Evolutionary conservation across 2,797 vertebrate species (phyloP), one percentile per base, ranked within the genome.

Genomic region (Spondyliosoma cantharus): DNA sequence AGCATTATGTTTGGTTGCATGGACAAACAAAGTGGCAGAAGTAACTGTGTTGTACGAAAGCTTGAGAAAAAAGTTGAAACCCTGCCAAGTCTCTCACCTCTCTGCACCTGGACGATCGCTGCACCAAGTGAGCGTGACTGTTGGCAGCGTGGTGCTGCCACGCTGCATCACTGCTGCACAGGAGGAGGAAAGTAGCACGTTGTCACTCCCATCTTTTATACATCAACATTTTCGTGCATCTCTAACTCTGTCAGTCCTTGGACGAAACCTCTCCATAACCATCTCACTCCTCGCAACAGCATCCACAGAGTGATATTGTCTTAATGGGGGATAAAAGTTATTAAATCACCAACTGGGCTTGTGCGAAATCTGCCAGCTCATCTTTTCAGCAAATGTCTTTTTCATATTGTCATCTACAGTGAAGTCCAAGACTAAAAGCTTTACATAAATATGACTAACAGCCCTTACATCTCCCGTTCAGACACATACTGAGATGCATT

Each of bases 291-390:
- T 2, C 54, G 59, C 56, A 54, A 29, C 61, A 50, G 48, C 53
- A 29, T 52, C 19, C 22, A 52, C 20, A 42, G 48, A 70, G 32
- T 62, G 64, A 69, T 50, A 37, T 22, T 70, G 53, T 72, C 58
- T 57, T 25, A 69, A 56, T 46, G 29, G 7, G 17, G n/a, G 24
- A 79, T 50, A 72, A 32, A 73, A 58, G 45, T 56, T 52, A 25
- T 62, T 37, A 60, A 76, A 73, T 81, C 53, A n/a, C 56, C 15
- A 27, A 57, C 57, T 76, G 66, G 54, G 17, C 66, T 71, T 56
- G 59, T 24, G 59, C 6, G 4, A 57, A 63, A 8, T 46, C 37
- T 50, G 12, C 48, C 50, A 32, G 62, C 75, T 48, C 8, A 79
- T 74, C 24, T 22, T 71, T 29, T 63, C 14, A 66, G 63, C 43